These are phyloP conservation scores for Cepaea nemoralis DNA, from an alignment of 1,140 invertebrate genomes.

Conservation along the genomic window DNA sequence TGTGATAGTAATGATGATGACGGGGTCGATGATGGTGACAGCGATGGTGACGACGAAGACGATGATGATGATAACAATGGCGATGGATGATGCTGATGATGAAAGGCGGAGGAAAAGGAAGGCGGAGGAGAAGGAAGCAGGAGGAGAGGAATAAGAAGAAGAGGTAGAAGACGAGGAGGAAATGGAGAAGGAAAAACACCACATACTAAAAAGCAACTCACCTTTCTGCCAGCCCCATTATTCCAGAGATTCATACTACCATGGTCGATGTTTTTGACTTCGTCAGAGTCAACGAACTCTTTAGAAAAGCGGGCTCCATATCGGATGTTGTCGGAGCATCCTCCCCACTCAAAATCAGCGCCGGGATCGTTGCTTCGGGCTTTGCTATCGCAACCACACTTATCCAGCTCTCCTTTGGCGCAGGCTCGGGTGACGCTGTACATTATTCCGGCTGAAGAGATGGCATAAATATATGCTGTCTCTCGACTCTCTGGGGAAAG, in stretches of 20 bases:
- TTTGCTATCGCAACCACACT: slow-evolving; percentile 82
- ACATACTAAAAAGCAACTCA: slow-evolving; percentile 70
- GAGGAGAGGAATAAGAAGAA: no score
- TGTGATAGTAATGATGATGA: no score
- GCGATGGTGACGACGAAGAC: no score
- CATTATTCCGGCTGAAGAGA: slow-evolving; percentile 87
- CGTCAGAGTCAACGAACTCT: slow-evolving; percentile 87
- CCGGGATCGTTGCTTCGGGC: slow-evolving; percentile 50
- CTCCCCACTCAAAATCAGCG: slow-evolving; percentile 73
- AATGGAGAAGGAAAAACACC: background rate
- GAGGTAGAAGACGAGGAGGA: slow-evolving; percentile 20
- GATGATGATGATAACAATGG: no score
- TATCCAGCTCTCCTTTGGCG: slow-evolving; percentile 85
- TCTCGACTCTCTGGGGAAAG: slow-evolving; percentile 66
- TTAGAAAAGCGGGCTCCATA: slow-evolving; percentile 87
- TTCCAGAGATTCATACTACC: slow-evolving; percentile 93
- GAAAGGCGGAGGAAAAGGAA: background rate
- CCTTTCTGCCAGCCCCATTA: slow-evolving; percentile 90
- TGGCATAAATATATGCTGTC: slow-evolving; percentile 76
- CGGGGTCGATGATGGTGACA: no score
- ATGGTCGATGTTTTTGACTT: slow-evolving; percentile 80
- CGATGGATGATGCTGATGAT: no score
- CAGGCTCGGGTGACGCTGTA: slow-evolving; percentile 88
- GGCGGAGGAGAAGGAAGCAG: background rate
- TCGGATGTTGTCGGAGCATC: slow-evolving; percentile 75